These are phyloP conservation scores for Dryocosmus kuriphilus DNA, from an alignment of 2,888 invertebrate species.

Conservation along the genomic window DNA sequence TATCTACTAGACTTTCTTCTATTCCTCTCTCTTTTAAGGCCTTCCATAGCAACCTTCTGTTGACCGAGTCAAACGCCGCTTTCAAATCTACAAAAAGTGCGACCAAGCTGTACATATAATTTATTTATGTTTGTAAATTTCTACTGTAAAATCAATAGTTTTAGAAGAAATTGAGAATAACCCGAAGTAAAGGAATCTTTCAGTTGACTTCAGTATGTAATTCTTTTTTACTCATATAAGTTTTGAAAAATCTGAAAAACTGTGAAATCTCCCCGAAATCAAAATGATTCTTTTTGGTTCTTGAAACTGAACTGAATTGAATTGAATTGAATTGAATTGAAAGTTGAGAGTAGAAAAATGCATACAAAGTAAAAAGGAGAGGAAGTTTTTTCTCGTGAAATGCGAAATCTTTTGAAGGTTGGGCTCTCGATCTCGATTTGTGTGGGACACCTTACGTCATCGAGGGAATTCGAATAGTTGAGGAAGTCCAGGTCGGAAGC, in stretches of 20 bases:
- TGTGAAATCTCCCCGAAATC: not conserved
- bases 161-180: no score
- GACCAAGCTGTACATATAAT: no score
- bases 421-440: not conserved
- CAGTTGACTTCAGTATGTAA: no score
- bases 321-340: not conserved
- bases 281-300: not conserved
- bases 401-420: not conserved
- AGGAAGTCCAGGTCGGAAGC: slow-evolving; percentile 52
- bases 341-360: not conserved
- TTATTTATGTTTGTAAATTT: no score
- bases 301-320: not conserved
- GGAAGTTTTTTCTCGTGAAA: not conserved
- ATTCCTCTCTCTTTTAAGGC: no score
- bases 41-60: no score
- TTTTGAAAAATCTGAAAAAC: not conserved
- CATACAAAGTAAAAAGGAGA: not conserved
- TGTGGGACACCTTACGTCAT: slow-evolving; percentile 2
- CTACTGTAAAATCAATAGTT: no score
- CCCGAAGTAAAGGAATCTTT: no score
- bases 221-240: no score
- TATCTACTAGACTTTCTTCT: no score
- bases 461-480: not conserved
- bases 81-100: no score
- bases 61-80: no score